Evolutionary conservation across 2,797 vertebrate species (phyloP).

Genomic region (Bovichtus diacanthus): DNA sequence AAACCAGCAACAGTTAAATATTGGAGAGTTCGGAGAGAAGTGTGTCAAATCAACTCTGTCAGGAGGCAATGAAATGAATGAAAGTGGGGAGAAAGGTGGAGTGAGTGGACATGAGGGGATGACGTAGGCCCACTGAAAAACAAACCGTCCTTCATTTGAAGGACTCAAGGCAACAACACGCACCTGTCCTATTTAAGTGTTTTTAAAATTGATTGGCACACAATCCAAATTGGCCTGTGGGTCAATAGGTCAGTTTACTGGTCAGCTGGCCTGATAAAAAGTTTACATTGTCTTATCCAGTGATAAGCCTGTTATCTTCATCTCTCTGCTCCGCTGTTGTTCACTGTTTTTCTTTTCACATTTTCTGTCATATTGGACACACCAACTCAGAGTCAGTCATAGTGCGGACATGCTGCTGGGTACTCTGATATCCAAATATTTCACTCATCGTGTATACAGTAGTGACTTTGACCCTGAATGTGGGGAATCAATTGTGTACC

Average conservation of each 20-base stretch:
- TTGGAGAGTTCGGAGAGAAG: not conserved
- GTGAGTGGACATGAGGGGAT: constrained; percentile 12
- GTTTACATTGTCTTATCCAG: not conserved
- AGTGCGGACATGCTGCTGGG: not conserved
- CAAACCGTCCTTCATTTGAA: constrained; percentile 45
- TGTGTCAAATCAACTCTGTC: not conserved
- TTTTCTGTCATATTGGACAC: not conserved
- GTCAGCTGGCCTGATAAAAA: constrained; percentile 23
- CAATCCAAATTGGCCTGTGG: not conserved
- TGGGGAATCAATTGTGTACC: constrained; percentile 1
- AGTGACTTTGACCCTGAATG: constrained; percentile 1
- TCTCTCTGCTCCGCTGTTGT: not conserved
- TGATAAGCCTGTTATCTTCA: not conserved
- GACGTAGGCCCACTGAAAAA: constrained; percentile 11
- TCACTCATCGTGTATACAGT: not conserved
- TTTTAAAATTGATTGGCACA: constrained; percentile 43
- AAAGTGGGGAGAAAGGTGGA: not conserved
- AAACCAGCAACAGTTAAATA: not conserved
- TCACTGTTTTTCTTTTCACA: not conserved
- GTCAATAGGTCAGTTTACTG: constrained; percentile 14
- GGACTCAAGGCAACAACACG: constrained; percentile 41
- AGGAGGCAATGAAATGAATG: constrained; percentile 24
- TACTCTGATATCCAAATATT: not conserved
- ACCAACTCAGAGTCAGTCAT: not conserved
- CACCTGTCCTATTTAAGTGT: constrained; percentile 42